Conservation (phyloP, 2,113 vertebrate genomes). For the Notechis scutatus region DNA sequence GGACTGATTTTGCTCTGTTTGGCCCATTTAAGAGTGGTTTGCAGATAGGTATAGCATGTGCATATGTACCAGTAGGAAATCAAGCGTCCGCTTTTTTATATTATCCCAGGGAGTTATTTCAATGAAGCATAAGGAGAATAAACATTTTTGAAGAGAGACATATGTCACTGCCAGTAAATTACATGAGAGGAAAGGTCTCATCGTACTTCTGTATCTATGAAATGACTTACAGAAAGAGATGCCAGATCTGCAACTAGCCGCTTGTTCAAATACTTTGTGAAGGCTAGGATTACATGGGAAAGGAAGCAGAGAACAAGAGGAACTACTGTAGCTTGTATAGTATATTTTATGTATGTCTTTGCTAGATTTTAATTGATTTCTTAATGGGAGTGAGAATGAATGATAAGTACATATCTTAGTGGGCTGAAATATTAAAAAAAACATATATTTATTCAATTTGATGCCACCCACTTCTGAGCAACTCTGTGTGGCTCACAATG, state of each 20-base stretch:
- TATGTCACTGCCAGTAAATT: not conserved
- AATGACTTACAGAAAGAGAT: not conserved
- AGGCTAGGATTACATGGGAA: not conserved
- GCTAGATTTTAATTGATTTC: not conserved
- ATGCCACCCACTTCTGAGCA: not conserved
- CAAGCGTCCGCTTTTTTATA: not conserved
- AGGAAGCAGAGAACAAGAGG: not conserved
- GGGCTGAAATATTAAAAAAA: not conserved
- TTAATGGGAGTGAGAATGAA: not conserved
- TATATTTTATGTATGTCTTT: not conserved
- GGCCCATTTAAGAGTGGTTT: not conserved
- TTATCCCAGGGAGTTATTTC: not conserved
- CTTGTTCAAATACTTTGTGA: not conserved
- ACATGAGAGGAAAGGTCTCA: not conserved
- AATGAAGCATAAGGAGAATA: not conserved
- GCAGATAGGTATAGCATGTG: not conserved
- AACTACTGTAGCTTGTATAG: not conserved
- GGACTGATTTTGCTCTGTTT: not conserved
- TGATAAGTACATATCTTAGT: not conserved
- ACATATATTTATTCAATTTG: not conserved
- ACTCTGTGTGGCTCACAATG: not conserved
- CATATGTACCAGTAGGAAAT: not conserved
- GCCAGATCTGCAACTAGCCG: not conserved
- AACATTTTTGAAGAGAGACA: not conserved
- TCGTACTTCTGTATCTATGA: not conserved